Base-by-base conservation (phyloP, 2,113 vertebrate species). In the Cynoglossus semilaevis region DNA sequence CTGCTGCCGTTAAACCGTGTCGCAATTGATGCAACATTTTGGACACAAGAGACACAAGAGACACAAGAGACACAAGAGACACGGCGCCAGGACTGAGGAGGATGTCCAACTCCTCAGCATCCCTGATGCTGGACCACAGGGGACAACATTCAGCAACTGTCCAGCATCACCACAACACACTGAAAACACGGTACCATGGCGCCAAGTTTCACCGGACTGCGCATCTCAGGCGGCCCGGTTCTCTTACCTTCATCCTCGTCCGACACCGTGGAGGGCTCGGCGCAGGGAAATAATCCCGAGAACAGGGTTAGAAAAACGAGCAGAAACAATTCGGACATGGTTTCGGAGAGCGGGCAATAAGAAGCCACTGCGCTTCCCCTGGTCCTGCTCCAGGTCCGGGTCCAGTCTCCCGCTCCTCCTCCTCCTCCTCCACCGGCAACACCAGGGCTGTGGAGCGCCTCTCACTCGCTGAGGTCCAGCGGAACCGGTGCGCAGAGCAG, bases 221-320 rank as follows among this genome's bases (percentile, higher is more conserved):
- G 73, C 77, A 78, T 71, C 53, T 58, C 77, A 51, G 41, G n/a
- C 72, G 69, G 67, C 57, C 67, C 76, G 63, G 68, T 29, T 57
- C 60, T 55, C 94, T 95, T 94, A 94, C 94, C 94, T 94, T 85
- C 82, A 48, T 90, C 83, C 76, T 90, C 76, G 64, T 87, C 90
- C 85, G 76, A 79, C 58, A 81, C 82, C 11, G 88, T 76, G 82
- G 91, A 88, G 77, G 87, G 88, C 86, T 90, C 82, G 70, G 90
- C 82, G 80, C 89, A 75, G 74, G 92, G 89, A 87, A 92, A 88
- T 95, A 97, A 95, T 97, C 95, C 94, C 90, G 93, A 82, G 57
- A 85, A 93, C 76, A 96, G 88, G 80, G 89, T 82, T 66, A 94
- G 88, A 55, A 94, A 86, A 80, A 85, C 91, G 73, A 94, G 88